These are phyloP conservation scores for Catagonus wagneri DNA, from an alignment of 2,113 vertebrate genomes.

Conservation along the genomic window DNA sequence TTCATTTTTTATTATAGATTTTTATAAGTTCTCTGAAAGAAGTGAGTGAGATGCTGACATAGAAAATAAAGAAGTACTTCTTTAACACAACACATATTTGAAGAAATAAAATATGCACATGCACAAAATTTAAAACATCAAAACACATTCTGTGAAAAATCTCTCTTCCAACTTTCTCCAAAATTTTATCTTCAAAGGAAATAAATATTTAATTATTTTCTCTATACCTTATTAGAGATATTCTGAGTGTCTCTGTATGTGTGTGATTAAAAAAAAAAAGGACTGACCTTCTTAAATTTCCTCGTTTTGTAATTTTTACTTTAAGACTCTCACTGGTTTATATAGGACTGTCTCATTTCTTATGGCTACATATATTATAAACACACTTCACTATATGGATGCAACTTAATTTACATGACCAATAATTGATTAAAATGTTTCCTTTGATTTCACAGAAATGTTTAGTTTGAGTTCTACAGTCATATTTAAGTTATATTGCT, in stretches of 20 bases:
- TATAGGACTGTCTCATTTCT: background rate
- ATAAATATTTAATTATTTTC: conserved; percentile 10
- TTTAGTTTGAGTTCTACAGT: background rate
- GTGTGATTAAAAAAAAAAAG: background rate
- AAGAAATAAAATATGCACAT: background rate
- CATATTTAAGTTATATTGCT: background rate
- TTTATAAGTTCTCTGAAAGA: background rate
- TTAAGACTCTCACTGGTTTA: background rate
- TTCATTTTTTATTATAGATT: background rate
- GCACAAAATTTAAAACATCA: background rate
- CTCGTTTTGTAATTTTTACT: background rate
- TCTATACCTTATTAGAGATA: background rate
- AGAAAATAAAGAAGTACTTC: background rate
- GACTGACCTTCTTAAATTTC: background rate
- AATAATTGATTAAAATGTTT: background rate
- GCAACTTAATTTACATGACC: background rate
- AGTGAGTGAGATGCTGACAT: background rate
- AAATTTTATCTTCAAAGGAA: background rate
- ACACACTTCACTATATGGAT: background rate
- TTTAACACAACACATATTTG: background rate
- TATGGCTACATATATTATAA: background rate
- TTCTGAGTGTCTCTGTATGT: background rate
- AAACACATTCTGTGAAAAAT: background rate
- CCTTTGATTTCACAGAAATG: background rate
- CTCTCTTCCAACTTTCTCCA: background rate